phyloP scores from a whole-genome alignment of 2,113 vertebrate genomes.

The Salvelinus sp. region DNA sequence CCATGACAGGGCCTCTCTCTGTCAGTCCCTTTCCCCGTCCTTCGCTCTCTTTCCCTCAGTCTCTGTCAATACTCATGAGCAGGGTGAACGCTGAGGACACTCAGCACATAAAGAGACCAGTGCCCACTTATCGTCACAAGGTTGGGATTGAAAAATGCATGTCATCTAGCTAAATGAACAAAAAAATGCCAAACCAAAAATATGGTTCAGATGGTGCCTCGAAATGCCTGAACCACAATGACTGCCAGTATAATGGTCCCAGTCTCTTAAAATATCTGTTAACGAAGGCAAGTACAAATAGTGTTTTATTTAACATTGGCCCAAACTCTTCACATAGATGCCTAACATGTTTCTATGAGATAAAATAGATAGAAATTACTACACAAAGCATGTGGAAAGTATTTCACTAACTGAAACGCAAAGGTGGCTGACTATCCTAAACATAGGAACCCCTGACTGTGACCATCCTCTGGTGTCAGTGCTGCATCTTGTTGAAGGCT shows the following conservation, averaged over 20 bases:
- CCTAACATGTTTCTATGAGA: too few species aligned
- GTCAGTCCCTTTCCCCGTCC: too few species aligned
- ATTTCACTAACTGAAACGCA: neutral
- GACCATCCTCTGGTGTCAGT: constrained; percentile 20
- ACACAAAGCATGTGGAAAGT: neutral
- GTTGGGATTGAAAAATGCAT: too few species aligned
- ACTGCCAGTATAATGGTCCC: too few species aligned
- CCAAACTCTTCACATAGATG: neutral
- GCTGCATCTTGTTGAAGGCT: constrained; percentile 36
- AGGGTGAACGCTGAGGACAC: too few species aligned
- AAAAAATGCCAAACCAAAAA: too few species aligned
- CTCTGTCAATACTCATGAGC: too few species aligned
- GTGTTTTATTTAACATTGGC: neutral
- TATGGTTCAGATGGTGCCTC: neutral
- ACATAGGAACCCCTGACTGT: neutral
- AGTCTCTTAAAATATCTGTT: too few species aligned
- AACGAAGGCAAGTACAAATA: too few species aligned
- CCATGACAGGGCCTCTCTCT: constrained; percentile 3
- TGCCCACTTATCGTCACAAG: neutral
- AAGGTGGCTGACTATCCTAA: neutral
- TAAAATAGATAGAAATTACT: too few species aligned
- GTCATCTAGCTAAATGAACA: neutral
- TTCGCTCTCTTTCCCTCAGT: neutral
- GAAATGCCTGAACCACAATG: too few species aligned
- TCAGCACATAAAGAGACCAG: too few species aligned